Base-by-base conservation (phyloP, 2,888 invertebrate genomes). In the Calameuta pallipes region DNA sequence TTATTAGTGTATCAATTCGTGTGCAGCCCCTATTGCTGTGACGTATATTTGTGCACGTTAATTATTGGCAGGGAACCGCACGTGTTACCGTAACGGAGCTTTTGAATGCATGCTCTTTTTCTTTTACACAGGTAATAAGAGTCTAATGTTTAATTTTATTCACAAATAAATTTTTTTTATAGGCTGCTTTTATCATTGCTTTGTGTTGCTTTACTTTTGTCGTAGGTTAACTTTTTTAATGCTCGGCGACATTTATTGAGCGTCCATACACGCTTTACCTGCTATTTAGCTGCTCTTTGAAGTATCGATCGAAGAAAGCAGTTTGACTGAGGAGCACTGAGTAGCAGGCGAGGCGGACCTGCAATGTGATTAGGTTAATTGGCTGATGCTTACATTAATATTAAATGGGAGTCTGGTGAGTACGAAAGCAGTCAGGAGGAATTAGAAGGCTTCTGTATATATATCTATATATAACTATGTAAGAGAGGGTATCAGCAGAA, bases 361-460 rank as follows among this genome's bases (percentile, higher is more conserved):
- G 80, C 87, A 87, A 88, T 82, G 83, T 84, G 86, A 88, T 88
- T 86, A 87, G 79, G 82, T 83, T 86, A 87, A 87, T 87, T 87
- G 87, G 84, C 85, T 83, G 85, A 86, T 83, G 87, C 87, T 86
- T 85, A 84, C 85, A 86, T 87, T 86, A 85, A 83, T 84, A 86
- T 87, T 87, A 86, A 87, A 87, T 84, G 83, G 82, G 82, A 83
- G 83, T 83, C 84, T 80, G 78, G 69, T 9, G 56, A 56, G 56
- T 23, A 23, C 9, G 56, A 56, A 56, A 23, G 56, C 23, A 56
- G 23, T 56, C 56, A 56, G 56, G 23, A 23, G 56, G 56, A 23
- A 15, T 56, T 23, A 56, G 56, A 56, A 23, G 23, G 23, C 23
- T 56, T 23, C 23, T 56, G 9, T 56, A 23, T 56, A 6, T 56